Evolutionary conservation across 2,888 invertebrate genomes (phyloP).

Genomic region (Agrotis puta): DNA sequence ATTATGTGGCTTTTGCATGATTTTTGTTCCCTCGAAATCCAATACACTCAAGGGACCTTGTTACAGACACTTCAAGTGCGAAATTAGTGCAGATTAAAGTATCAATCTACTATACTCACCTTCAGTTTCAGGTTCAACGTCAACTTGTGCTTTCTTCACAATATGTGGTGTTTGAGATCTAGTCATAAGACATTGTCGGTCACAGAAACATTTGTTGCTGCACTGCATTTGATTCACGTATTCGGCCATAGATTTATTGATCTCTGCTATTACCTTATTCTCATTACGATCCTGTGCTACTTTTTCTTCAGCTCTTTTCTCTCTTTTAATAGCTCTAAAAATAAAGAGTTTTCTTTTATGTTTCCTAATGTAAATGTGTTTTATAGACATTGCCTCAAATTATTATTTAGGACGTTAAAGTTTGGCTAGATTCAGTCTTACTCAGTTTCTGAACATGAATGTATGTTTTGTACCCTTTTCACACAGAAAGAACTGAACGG

Average conservation of each 20-base stretch:
- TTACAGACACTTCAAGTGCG: background rate
- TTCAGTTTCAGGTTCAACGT: constrained; percentile 17
- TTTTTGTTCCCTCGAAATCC: too few species aligned
- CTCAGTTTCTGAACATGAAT: too few species aligned
- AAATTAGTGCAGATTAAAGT: background rate
- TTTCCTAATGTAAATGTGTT: background rate
- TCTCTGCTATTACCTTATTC: constrained; percentile 28
- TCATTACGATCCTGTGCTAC: constrained; percentile 30
- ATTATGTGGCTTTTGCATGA: too few species aligned
- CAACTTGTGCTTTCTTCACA: constrained; percentile 20
- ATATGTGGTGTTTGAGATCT: constrained; percentile 29
- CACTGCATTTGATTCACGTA: constrained; percentile 26
- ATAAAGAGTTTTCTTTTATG: background rate
- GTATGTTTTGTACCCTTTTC: too few species aligned
- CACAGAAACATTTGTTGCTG: constrained; percentile 45
- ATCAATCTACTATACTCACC: background rate
- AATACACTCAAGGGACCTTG: background rate
- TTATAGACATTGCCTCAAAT: background rate
- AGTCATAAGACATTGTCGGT: constrained; percentile 53
- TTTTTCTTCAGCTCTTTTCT: constrained; percentile 38
- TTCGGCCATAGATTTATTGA: constrained; percentile 50
- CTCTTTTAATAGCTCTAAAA: constrained; percentile 42
- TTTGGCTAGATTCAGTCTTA: background rate
- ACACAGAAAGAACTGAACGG: too few species aligned
- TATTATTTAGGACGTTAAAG: background rate